Evolutionary conservation across 2,888 invertebrate genomes (phyloP).

Genomic region (Rhagonycha fulva): DNA sequence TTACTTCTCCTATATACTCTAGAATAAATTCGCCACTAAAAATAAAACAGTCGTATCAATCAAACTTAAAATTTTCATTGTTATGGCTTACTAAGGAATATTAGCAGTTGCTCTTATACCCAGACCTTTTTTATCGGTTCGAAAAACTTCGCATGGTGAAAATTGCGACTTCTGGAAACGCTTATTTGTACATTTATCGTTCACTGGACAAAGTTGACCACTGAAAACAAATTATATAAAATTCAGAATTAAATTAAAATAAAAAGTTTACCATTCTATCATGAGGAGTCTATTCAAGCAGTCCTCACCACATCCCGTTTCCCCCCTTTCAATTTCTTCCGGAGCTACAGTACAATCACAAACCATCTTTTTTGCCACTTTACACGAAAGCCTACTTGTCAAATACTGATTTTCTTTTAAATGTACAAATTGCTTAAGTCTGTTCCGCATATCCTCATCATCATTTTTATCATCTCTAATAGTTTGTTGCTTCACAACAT

Average conservation of each 20-base stretch:
- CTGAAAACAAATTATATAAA: conserved; percentile 54
- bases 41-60: conserved; percentile 29
- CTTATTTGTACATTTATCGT: conserved; percentile 91
- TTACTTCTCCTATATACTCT: conserved; percentile 98
- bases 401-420: conserved; percentile 87
- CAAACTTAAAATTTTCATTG: background rate
- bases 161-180: conserved; percentile 89
- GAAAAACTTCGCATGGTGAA: conserved; percentile 83
- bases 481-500: conserved; percentile 16
- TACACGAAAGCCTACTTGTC: conserved; percentile 81
- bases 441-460: conserved; percentile 60
- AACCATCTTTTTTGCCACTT: conserved; percentile 90
- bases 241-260: background rate
- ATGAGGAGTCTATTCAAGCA: conserved; percentile 96
- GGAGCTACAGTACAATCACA: conserved; percentile 93
- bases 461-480: conserved; percentile 41
- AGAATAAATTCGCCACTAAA: conserved; percentile 91
- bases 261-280: conserved; percentile 86
- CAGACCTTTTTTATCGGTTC: conserved; percentile 93
- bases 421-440: conserved; percentile 76
- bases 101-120: conserved; percentile 82
- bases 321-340: conserved; percentile 84
- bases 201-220: conserved; percentile 87
- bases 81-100: conserved; percentile 70
- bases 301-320: conserved; percentile 91